Conservation (phyloP, 2,888 invertebrate genomes). For the Troglohyphantes excavatus region DNA sequence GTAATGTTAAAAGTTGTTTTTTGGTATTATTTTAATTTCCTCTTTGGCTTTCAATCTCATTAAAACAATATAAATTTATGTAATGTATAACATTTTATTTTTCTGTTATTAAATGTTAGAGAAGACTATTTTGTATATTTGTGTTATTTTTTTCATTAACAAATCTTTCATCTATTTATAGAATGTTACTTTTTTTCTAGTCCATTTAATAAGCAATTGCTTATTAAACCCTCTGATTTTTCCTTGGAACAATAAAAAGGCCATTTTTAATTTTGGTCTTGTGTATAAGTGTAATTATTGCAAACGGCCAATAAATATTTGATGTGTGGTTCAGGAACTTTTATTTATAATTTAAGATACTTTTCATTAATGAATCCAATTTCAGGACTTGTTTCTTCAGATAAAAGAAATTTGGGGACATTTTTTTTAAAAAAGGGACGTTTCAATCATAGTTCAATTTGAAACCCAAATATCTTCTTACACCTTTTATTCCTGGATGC, state of each 20-base stretch:
- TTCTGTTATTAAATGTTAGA: not conserved
- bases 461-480: too few species aligned
- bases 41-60: not conserved
- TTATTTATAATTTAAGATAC: too few species aligned
- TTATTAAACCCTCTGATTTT: not conserved
- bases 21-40: not conserved
- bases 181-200: not conserved
- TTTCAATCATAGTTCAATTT: too few species aligned
- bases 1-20: not conserved
- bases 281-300: not conserved
- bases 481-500: too few species aligned
- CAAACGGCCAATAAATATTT: conserved; percentile 3
- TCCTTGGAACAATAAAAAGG: not conserved
- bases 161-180: not conserved
- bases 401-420: too few species aligned
- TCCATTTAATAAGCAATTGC: not conserved
- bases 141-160: not conserved
- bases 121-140: not conserved
- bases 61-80: too few species aligned
- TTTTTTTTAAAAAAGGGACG: too few species aligned
- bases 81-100: not conserved
- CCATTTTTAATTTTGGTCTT: not conserved
- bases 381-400: too few species aligned
- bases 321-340: not conserved
- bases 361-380: too few species aligned